Evolutionary conservation across 1,140 invertebrate species (phyloP), one percentile per base, ranked within the genome.

Genomic region (Drosophila punjabiensis): DNA sequence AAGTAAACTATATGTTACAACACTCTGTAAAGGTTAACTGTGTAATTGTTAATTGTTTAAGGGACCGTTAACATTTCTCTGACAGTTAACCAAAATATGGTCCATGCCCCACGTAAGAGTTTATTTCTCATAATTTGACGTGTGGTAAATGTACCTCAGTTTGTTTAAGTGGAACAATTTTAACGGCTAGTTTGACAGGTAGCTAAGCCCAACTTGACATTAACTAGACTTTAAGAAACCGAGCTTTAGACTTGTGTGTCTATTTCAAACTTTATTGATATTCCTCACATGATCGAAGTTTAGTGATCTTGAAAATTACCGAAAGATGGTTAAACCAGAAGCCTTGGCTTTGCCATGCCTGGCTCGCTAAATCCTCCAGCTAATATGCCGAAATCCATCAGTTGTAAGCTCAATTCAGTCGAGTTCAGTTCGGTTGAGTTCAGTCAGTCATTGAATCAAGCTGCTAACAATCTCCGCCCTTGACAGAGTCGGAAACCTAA

Each of bases 311-410:
- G 14, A 28, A 41, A 13, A 4, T 13, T 39, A 37, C 39, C 9
- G n/a, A 37, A 37, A 20, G 14, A n/a, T 13, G n/a, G 3, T 4
- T 8, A 5, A 8, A 9, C 5, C 53, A 14, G 4, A 28, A 35
- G 13, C n/a, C 32, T 30, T 41, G 14, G 32, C 4, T 37, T 14
- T 20, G 7, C n/a, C 4, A 9, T 8, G n/a, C 33, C 30, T 24
- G 64, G 53, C 28, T 47, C 52, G 62, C 18, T 59, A 79, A 67
- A 83, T 65, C 73, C 61, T 45, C 24, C 61, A 61, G 63, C 69
- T 84, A 84, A 85, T 85, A 81, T 68, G 82, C 58, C 62, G 75
- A 70, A 68, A 87, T 87, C 81, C 77, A 87, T 87, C 73, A 81
- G 62, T 77, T 48, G 76, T 79, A 41, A 79, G 76, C 67, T 81